Base-by-base conservation (phyloP, 1,140 invertebrate species). In the Hypsibius dujardini region DNA sequence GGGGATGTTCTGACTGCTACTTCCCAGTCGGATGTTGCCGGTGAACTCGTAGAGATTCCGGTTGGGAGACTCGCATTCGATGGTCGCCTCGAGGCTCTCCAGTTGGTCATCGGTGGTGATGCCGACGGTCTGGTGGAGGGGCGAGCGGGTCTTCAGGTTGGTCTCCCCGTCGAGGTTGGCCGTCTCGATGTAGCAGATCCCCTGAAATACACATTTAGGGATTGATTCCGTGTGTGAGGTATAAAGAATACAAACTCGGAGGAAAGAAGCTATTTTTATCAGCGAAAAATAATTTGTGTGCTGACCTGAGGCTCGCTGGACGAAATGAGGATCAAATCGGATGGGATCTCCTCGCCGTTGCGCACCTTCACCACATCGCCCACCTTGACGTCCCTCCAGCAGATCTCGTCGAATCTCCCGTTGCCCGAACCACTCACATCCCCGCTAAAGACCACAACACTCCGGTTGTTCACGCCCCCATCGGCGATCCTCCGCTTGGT, bases 121-220 rank as follows among this genome's bases (percentile, higher is more conserved):
- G 7, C 7, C n/a, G 42, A 15, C 12, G 12, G 62, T 67, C 42
- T 67, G 62, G 3, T 15, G 12, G 3, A 67, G 42, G 7, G 75
- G 78, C 81, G 96, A 93, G 62, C 94, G 84, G 72, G 98, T 92
- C 84, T 99, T 99, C 50, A 99, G 82, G 83, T 98, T 99, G 1
- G 95, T 98, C 82, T 99, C 96, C 1, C 96, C 96, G 82, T 99
- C 96, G 75, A 99, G 81, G 83, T 98, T 98, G 40, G 95, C 90
- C n/a, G 96, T 99, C 83, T 99, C 95, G 76, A 99, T 95, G 79
- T 98, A 99, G 77, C 93, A 96, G 84, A 99, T 92, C 62, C 89
- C 90, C 62, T 56, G 50, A 12, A 56, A 7, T 12, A n/a, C 7
- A 28, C 28, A 28, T 28, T 28, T 28, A 28, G 28, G 0, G 0